These are phyloP conservation scores for Drosophila athabasca DNA, from an alignment of 1,140 invertebrate genomes.

Conservation along the genomic window DNA sequence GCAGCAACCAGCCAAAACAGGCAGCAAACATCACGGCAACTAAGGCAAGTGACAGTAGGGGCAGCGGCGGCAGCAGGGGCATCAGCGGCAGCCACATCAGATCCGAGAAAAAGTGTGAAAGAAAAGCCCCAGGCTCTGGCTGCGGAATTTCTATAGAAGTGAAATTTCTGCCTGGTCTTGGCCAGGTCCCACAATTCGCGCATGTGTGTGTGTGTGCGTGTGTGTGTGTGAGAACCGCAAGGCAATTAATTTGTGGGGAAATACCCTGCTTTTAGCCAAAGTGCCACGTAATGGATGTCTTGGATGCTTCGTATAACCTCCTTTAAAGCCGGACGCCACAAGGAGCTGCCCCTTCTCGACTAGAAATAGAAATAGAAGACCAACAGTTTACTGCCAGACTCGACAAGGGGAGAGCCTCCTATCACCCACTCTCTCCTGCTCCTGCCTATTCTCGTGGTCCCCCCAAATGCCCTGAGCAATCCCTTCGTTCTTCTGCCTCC, in stretches of 20 bases:
- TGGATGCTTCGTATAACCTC: too few relatives aligned
- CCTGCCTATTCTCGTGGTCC: too few relatives aligned
- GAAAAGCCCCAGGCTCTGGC: conserved; percentile 52
- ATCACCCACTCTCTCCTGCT: too few relatives aligned
- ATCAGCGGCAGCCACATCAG: conserved; percentile 6
- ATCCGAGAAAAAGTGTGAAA: conserved; percentile 58
- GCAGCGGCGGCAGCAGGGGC: conserved; percentile 17
- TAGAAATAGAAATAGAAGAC: too few relatives aligned
- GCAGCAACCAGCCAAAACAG: conserved; percentile 8
- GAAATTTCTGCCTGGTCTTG: conserved; percentile 69
- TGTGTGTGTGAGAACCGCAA: conserved; percentile 75
- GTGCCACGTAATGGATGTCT: background rate
- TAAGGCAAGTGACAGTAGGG: conserved; percentile 29
- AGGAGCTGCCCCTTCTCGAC: too few relatives aligned
- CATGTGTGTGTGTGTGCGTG: conserved; percentile 54
- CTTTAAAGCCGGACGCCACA: too few relatives aligned
- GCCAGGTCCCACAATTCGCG: conserved; percentile 1
- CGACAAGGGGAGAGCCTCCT: too few relatives aligned
- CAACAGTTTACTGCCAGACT: too few relatives aligned
- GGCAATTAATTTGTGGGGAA: conserved; percentile 73
- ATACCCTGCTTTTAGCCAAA: conserved; percentile 48
- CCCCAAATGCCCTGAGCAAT: too few relatives aligned
- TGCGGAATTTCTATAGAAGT: conserved; percentile 77
- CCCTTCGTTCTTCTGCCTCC: background rate
- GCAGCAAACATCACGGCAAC: conserved; percentile 27